phyloP scores from a whole-genome alignment of 2,888 invertebrate species.

The Aphodius granarius region DNA sequence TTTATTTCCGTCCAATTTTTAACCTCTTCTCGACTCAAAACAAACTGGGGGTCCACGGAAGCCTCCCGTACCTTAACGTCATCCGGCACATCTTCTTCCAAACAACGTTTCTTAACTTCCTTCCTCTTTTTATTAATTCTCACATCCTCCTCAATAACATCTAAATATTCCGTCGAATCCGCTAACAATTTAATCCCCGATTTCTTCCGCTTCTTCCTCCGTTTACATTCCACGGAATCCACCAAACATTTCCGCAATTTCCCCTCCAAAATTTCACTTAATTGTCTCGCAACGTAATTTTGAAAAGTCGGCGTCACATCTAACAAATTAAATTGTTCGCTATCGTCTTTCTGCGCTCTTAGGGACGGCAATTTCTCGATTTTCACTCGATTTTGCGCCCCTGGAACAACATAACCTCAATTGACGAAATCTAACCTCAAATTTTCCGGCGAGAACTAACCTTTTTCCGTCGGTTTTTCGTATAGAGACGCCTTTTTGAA shows the following conservation, averaged over 20 bases:
- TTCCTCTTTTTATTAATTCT: conserved; percentile 31
- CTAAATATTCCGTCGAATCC: conserved; percentile 52
- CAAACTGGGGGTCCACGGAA: conserved; percentile 54
- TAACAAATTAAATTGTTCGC: conserved; percentile 58
- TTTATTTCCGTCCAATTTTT: conserved; percentile 59
- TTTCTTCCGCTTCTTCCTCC: conserved; percentile 34
- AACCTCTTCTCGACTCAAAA: conserved; percentile 57
- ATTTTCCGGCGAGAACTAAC: conserved; percentile 32
- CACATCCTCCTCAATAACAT: conserved; percentile 29
- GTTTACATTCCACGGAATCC: conserved; percentile 11
- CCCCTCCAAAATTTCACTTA: conserved; percentile 56
- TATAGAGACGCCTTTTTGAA: conserved; percentile 53
- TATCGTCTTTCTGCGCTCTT: conserved; percentile 46
- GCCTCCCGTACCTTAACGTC: conserved; percentile 46
- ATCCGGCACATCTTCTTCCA: conserved; percentile 31
- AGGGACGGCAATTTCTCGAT: conserved; percentile 36
- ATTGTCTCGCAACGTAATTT: conserved; percentile 56
- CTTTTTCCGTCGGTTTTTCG: conserved; percentile 25
- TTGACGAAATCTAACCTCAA: not conserved
- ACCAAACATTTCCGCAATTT: conserved; percentile 45
- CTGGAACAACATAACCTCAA: not conserved
- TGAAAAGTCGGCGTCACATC: conserved; percentile 59
- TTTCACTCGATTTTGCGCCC: not conserved
- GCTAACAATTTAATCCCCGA: conserved; percentile 56
- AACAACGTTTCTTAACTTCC: conserved; percentile 4